A percentile compares a stretch with the other conserved stretches of the same genome.
phyloP scores from a whole-genome alignment of 2,113 vertebrate species.

The Picathartes gymnocephalus region DNA sequence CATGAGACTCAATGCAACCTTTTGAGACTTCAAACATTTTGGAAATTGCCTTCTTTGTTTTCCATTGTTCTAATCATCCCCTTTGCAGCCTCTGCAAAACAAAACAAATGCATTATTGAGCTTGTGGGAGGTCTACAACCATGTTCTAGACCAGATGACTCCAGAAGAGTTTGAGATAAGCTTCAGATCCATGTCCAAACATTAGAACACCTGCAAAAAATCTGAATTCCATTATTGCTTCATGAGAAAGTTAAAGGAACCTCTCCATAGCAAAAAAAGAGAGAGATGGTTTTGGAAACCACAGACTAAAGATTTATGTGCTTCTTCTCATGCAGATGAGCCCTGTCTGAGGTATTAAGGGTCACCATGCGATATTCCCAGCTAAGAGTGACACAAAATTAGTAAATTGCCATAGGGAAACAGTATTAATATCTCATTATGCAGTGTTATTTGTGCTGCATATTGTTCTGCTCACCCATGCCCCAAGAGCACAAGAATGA shows the following conservation, averaged over 20 bases:
- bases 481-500: not conserved
- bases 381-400: not conserved
- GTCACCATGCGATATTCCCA: not conserved
- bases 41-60: not conserved
- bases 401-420: not conserved
- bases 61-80: not conserved
- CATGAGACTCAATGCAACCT: not conserved
- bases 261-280: not conserved
- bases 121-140: not conserved
- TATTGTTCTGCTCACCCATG: not conserved
- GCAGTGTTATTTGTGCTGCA: not conserved
- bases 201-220: not conserved
- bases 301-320: not conserved
- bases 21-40: not conserved
- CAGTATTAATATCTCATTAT: not conserved
- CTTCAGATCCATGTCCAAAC: not conserved
- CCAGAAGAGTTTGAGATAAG: not conserved
- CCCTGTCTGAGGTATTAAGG: not conserved
- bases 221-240: not conserved
- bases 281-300: not conserved
- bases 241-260: not conserved
- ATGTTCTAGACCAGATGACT: not conserved
- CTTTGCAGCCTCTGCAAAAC: not conserved
- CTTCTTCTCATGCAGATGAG: not conserved
- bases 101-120: not conserved